phyloP scores from a whole-genome alignment of 2,888 invertebrate species.

The Bombylius major region DNA sequence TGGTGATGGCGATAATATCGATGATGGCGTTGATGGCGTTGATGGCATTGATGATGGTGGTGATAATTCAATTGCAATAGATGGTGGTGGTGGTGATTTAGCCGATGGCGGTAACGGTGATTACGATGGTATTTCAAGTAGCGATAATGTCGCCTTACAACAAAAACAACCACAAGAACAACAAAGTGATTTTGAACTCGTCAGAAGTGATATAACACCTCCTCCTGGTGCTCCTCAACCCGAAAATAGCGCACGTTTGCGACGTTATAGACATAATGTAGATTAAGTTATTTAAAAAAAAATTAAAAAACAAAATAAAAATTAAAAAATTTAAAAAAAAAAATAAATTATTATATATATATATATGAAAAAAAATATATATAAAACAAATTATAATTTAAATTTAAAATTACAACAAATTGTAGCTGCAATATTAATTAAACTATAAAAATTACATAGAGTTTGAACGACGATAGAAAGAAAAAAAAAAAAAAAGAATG shows the following conservation, averaged over 20 bases:
- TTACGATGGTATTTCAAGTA: neutral
- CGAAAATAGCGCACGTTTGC: slow-evolving; percentile 34
- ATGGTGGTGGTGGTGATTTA: neutral
- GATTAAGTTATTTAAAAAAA: neutral
- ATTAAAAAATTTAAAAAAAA: neutral
- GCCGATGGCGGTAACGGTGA: neutral
- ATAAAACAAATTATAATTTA: too few relatives aligned
- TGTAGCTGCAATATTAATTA: neutral
- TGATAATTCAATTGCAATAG: neutral
- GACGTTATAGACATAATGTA: slow-evolving; percentile 30
- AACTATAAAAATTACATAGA: neutral
- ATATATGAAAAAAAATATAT: neutral
- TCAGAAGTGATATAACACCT: slow-evolving; percentile 25
- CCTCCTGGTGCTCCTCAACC: slow-evolving; percentile 35
- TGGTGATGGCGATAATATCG: neutral
- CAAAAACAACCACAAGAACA: neutral
- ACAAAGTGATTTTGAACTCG: neutral
- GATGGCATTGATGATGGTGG: neutral
- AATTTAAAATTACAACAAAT: neutral
- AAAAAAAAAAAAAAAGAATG: too few relatives aligned
- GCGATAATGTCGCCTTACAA: neutral
- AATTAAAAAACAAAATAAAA: neutral
- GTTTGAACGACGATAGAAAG: too few relatives aligned
- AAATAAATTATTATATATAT: too few relatives aligned
- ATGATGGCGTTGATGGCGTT: neutral